Conservation (phyloP, 2,113 vertebrate species). For the Furnarius figulus region DNA sequence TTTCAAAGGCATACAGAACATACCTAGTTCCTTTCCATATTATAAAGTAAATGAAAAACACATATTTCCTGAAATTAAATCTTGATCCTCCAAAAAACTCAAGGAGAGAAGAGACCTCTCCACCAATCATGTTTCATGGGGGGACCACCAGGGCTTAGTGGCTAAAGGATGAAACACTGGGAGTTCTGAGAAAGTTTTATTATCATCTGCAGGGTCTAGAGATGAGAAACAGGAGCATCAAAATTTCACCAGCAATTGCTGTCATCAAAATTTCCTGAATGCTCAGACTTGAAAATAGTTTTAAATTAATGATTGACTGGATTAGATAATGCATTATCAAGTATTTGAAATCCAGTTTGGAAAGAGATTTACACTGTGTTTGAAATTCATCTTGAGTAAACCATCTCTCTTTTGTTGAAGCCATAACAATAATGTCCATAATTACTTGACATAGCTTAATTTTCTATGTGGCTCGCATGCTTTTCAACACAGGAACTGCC, state of each 20-base stretch:
- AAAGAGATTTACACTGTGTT: neutral
- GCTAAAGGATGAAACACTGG: neutral
- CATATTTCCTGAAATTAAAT: neutral
- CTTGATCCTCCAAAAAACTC: neutral
- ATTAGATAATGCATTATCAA: neutral
- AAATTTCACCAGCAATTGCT: neutral
- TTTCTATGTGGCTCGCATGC: neutral
- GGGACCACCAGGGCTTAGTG: neutral
- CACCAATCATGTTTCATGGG: fast-evolving
- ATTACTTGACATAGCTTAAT: neutral
- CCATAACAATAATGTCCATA: neutral
- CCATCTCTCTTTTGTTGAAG: neutral
- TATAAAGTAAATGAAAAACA: neutral
- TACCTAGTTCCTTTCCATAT: neutral
- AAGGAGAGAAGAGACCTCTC: neutral
- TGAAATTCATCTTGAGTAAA: neutral
- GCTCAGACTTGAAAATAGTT: neutral
- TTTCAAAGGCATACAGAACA: slow-evolving; percentile 12
- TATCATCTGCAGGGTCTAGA: neutral
- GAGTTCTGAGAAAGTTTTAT: neutral
- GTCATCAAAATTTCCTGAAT: neutral
- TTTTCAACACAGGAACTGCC: neutral
- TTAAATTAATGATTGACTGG: neutral
- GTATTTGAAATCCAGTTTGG: neutral
- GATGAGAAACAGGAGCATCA: neutral